Conservation (phyloP, 2,113 vertebrate species). For the Donacobius atricapilla region DNA sequence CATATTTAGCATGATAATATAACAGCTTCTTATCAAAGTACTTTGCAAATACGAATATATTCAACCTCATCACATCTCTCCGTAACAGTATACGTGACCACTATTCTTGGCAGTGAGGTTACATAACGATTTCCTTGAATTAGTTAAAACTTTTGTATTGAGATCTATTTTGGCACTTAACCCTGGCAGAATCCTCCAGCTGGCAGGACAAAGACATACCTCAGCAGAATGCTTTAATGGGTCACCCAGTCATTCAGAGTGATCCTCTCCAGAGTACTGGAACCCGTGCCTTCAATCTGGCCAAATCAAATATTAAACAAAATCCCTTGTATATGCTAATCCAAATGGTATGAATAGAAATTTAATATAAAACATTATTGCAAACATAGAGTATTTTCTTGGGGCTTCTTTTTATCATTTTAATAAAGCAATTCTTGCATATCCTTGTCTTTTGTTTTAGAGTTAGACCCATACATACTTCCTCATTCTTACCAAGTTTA, state of each 20-base stretch:
- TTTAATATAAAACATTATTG: background rate
- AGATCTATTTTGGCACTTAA: constrained; percentile 48
- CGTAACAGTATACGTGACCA: background rate
- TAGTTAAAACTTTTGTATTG: constrained; percentile 53
- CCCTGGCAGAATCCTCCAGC: constrained; percentile 20
- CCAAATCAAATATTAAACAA: constrained; percentile 25
- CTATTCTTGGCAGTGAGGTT: constrained; percentile 38
- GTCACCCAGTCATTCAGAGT: constrained; percentile 19
- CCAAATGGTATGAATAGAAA: background rate
- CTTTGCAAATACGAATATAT: background rate
- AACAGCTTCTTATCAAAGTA: constrained; percentile 10
- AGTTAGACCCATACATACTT: background rate
- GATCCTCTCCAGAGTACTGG: background rate
- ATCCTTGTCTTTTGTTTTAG: background rate
- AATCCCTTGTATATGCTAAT: background rate
- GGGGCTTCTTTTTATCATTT: background rate
- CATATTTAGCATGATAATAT: background rate
- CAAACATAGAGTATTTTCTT: background rate
- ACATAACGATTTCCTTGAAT: constrained; percentile 40
- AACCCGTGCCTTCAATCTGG: background rate
- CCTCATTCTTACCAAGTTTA: background rate
- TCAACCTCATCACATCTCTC: background rate
- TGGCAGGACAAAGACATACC: constrained; percentile 41
- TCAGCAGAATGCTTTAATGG: constrained; percentile 54
- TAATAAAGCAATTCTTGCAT: background rate